These are phyloP conservation scores for Beroe forskalii DNA, from an alignment of 37 sponge, comb jelly and placozoan species.

Conservation along the genomic window DNA sequence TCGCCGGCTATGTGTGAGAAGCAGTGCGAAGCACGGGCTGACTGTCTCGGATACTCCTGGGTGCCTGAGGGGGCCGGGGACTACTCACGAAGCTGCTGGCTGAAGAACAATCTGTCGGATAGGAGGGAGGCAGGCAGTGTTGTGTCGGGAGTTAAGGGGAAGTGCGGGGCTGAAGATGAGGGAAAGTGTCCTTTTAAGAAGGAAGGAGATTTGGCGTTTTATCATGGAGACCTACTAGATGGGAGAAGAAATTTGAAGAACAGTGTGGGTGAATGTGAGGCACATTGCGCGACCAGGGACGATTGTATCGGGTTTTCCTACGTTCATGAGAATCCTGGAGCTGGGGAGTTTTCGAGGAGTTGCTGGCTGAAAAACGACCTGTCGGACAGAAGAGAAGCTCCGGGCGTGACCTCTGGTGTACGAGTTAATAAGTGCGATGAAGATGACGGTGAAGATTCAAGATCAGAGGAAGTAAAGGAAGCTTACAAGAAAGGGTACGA, in stretches of 20 bases:
- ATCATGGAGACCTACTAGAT: neutral
- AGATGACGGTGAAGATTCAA: neutral
- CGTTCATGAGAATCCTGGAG: neutral
- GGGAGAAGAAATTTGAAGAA: neutral
- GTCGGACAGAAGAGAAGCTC: neutral
- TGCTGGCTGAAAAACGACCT: conserved; percentile 14
- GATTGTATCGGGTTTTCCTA: neutral
- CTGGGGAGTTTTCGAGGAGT: neutral
- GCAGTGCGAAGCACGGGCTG: neutral
- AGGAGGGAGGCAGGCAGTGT: neutral
- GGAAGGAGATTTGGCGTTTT: neutral
- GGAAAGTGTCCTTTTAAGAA: neutral
- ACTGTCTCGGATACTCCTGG: conserved; percentile 10
- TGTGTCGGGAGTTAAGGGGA: neutral
- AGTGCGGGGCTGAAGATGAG: neutral
- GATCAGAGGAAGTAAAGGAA: neutral
- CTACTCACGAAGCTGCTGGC: conserved; percentile 12
- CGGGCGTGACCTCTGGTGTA: neutral
- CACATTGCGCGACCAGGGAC: neutral
- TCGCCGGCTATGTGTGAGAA: neutral
- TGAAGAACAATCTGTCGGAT: conserved; percentile 1
- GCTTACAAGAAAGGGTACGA: conserved; percentile 3
- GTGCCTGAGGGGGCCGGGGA: neutral
- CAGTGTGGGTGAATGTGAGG: neutral
- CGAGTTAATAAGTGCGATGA: neutral